Base-by-base conservation (phyloP, 2,113 vertebrate species). In the Osmerus eperlanus region DNA sequence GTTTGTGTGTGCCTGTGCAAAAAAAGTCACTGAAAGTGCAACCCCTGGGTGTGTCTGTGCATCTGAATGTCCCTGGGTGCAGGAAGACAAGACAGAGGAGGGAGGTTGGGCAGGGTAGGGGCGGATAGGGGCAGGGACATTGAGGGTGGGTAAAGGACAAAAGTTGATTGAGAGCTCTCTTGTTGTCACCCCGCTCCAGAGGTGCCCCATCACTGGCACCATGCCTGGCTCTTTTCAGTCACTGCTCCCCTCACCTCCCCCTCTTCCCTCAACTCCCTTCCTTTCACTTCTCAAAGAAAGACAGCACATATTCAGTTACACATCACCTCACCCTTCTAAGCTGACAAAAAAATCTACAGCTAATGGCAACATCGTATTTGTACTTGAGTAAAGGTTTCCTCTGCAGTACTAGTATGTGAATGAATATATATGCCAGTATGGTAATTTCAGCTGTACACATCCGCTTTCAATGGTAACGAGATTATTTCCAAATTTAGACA, bases 291-390 rank as follows among this genome's bases (percentile, higher is more conserved):
- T 86, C 62, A 71, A 60, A 74, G 70, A 80, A 68, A 85, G 67
- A 23, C 69, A 72, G 47, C 63, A 65, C 79, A 78, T 80, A 80
- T 91, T 90, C 68, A 67, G 65, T 87, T 85, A 85, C 85, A 81
- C 67, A 59, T 78, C 85, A 71, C 71, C 75, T 76, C 75, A 77
- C 78, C 74, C 73, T 54, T 65, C 78, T 72, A 65, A 72, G 76
- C 74, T 8, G 65, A 8, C 60, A 65, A 71, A 52, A 64, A 51
- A 74, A 56, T 76, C 73, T 68, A 65, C 67, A 69, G 61, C 56
- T 2, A 47, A 66, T 63, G 56, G 51, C 28, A 67, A 59, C 13
- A 41, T 14, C 2, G 28, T 16, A 16, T 36, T 56, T 51, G 41
- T 28, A 6, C 2, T 66, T 18, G 19, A 3, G 19, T 52, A 59